Evolutionary conservation across 2,113 vertebrate genomes (phyloP).

Genomic region (Mus spicilegus): DNA sequence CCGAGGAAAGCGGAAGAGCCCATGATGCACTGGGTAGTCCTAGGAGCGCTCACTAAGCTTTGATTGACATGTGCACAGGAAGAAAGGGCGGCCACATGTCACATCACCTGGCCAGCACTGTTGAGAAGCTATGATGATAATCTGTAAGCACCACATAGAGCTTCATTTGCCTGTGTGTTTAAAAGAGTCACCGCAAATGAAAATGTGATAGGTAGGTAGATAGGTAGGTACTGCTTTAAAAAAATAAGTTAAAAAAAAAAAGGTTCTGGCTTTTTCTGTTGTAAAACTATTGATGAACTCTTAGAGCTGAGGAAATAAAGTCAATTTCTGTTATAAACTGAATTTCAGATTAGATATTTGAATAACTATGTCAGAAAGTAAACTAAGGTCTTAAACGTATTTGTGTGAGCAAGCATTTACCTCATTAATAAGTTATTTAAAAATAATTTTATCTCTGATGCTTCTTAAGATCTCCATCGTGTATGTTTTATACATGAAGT

Average conservation of each 20-base stretch:
- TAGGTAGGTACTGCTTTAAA: not conserved
- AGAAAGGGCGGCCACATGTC: not conserved
- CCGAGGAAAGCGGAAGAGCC: not conserved
- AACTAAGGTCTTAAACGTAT: conserved; percentile 14
- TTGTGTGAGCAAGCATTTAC: conserved; percentile 18
- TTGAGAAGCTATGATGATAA: not conserved
- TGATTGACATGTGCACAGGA: not conserved
- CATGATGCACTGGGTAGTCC: not conserved
- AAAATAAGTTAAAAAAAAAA: not conserved
- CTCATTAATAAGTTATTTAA: conserved; percentile 52
- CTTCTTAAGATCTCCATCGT: conserved; percentile 4
- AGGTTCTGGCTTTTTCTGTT: not conserved
- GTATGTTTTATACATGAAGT: conserved; percentile 10
- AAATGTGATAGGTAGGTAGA: not conserved
- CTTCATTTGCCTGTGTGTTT: not conserved
- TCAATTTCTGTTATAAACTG: not conserved
- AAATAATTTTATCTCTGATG: not conserved
- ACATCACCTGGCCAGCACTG: not conserved
- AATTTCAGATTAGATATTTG: conserved; percentile 32
- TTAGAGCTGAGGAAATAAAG: conserved; percentile 34
- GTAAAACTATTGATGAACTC: not conserved
- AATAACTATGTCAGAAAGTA: conserved; percentile 58
- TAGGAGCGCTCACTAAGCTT: not conserved
- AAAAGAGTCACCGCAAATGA: not conserved
- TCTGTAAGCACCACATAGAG: not conserved